Evolutionary conservation across 2,113 vertebrate genomes (phyloP), one percentile per base, ranked within the genome.

Genomic region (Lasiurus borealis): DNA sequence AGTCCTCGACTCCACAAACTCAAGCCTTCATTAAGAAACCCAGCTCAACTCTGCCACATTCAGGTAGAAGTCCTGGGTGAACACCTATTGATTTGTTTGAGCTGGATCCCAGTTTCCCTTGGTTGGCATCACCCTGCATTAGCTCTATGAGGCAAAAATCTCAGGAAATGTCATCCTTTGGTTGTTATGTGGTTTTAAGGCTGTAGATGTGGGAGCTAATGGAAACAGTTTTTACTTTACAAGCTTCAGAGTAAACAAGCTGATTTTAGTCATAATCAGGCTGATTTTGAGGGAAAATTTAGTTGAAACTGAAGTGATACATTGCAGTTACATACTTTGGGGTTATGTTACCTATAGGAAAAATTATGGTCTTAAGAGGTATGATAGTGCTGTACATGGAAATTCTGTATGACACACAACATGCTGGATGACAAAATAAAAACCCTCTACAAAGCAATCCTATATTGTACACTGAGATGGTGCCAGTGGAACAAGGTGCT

Each of bases 21-120:
- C 46, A 90, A 95, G n/a, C 57, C 48, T 80, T 77, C 50, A 82
- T 82, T 69, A 64, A 90, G 83, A 76, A 93, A 64, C 50, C 81
- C 87, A 81, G 16, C 48, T 87, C 69, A 62, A 73, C 76, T 83
- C 34, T 90, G 76, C 50, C 54, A 44, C 59, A 76, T 29, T 31
- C 2, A 82, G 36, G 52, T 25, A 54, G 66, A 82, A 82, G 68
- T 83, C 66, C 18, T 34, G 13, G 31, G 23, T 19, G 21, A 76
- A 46, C 8, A 57, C 40, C 29, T 87, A 71, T 62, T 18, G 12
- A 25, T 90, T 50, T 52, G 21, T 82, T 75, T 82, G 86, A 87
- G 59, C 6, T 52, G 68, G 68, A n/a, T 31, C 21, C 27, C 21
- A 29, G 23, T 77, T 36, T 73, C 34, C 29, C 16, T 75, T 50